A percentile compares a stretch with the other conserved stretches of the same genome.
Conservation (phyloP, 2,113 vertebrate genomes). For the Beaufortia kweichowensis region DNA sequence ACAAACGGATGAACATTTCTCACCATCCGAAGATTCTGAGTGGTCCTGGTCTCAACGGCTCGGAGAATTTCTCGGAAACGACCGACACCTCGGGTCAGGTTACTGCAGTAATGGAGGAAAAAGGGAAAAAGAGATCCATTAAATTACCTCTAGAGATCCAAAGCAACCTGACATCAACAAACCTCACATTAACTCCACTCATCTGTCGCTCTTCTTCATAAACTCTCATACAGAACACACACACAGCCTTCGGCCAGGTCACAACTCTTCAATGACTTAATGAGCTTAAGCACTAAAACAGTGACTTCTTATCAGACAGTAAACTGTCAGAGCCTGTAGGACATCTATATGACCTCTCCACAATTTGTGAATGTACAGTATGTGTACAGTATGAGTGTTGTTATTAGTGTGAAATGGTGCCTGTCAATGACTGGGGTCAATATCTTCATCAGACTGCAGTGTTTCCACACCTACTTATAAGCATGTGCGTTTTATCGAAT, state of each 20-base stretch:
- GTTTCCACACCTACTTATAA: too few relatives aligned
- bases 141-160: not conserved
- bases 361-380: not conserved
- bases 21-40: constrained; percentile 97
- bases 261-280: not conserved
- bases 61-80: constrained; percentile 95
- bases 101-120: constrained; percentile 72
- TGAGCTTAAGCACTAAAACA: constrained; percentile 7
- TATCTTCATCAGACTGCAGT: too few relatives aligned
- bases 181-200: not conserved
- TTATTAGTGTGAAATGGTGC: too few relatives aligned
- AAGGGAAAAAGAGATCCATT: not conserved
- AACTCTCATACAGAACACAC: constrained; percentile 5
- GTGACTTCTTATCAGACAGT: not conserved
- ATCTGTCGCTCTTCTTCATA: not conserved
- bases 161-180: not conserved
- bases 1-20: constrained; percentile 58
- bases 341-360: not conserved
- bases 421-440: too few relatives aligned
- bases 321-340: not conserved
- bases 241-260: not conserved
- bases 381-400: too few relatives aligned
- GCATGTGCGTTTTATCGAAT: too few relatives aligned
- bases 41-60: constrained; percentile 94
- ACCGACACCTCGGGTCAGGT: constrained; percentile 92